Evolutionary conservation across 92 coral and sea anemone genomes (phyloP).

Genomic region (Umimayanthus chanpuru): DNA sequence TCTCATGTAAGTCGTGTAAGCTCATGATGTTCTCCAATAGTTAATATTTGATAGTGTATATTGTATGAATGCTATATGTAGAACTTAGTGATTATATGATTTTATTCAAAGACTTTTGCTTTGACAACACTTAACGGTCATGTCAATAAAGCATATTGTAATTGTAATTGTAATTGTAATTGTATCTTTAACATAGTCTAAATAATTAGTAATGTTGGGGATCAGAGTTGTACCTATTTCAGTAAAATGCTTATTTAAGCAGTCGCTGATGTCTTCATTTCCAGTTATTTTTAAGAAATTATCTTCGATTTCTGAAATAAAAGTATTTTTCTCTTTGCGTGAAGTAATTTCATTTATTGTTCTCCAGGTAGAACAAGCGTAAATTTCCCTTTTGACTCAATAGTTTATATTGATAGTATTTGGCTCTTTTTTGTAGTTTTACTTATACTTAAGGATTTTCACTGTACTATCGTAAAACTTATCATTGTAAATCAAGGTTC

Average conservation of each 20-base stretch:
- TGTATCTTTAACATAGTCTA: not conserved
- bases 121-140: too few relatives aligned
- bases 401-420: not conserved
- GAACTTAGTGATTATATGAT: too few relatives aligned
- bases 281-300: not conserved
- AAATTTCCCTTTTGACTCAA: not conserved
- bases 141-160: too few relatives aligned
- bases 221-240: constrained; percentile 2
- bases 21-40: too few relatives aligned
- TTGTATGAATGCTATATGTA: too few relatives aligned
- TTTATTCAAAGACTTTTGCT: too few relatives aligned
- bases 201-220: not conserved
- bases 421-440: constrained; percentile 1
- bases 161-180: too few relatives aligned
- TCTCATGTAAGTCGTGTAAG: too few relatives aligned
- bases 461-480: too few relatives aligned
- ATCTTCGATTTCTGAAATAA: not conserved
- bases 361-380: not conserved
- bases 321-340: not conserved
- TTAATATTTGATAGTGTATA: too few relatives aligned
- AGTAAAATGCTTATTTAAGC: not conserved
- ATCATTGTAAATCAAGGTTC: too few relatives aligned
- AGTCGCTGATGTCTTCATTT: not conserved
- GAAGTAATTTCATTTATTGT: constrained; percentile 5
- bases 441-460: too few relatives aligned